Evolutionary conservation across 2,797 vertebrate genomes (phyloP).

Genomic region (Myoxocephalus aenaeus): DNA sequence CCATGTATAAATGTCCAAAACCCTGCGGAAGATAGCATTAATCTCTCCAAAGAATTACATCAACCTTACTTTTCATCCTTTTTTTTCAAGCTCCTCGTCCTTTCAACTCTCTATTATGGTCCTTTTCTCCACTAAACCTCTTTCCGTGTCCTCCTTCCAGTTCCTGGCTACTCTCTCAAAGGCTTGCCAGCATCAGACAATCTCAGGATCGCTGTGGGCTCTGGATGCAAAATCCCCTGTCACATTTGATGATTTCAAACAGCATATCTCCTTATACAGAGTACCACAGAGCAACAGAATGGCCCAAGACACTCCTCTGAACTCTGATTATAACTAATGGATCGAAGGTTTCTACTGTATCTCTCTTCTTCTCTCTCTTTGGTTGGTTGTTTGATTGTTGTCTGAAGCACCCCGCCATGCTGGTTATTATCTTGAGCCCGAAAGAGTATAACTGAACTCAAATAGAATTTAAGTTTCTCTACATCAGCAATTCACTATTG

Average conservation of each 20-base stretch:
- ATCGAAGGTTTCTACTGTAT: neutral
- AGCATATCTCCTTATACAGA: constrained; percentile 27
- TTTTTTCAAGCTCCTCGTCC: constrained; percentile 45
- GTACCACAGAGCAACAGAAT: constrained; percentile 26
- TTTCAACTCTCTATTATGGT: constrained; percentile 49
- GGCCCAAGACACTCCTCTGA: constrained; percentile 23
- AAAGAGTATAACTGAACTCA: constrained; percentile 21
- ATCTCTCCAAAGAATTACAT: constrained; percentile 64
- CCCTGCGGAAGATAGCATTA: constrained; percentile 54
- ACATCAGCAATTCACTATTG: constrained; percentile 27
- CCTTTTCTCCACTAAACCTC: constrained; percentile 48
- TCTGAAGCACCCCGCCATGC: constrained; percentile 21
- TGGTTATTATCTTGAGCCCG: constrained; percentile 32
- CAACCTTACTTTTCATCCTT: constrained; percentile 54
- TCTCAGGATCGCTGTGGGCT: constrained; percentile 41
- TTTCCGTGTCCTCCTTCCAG: constrained; percentile 39
- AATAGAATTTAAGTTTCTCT: constrained; percentile 32
- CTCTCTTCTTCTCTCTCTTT: neutral
- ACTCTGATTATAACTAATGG: constrained; percentile 14
- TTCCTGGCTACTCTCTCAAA: constrained; percentile 49
- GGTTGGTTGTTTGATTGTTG: constrained; percentile 12
- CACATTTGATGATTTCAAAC: constrained; percentile 62
- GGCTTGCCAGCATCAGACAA: constrained; percentile 46
- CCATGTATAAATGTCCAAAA: constrained; percentile 57
- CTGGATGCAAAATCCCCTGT: constrained; percentile 55